Evolutionary conservation across 1,140 invertebrate species (phyloP), one percentile per base, ranked within the genome.

Genomic region (Planococcus citri): DNA sequence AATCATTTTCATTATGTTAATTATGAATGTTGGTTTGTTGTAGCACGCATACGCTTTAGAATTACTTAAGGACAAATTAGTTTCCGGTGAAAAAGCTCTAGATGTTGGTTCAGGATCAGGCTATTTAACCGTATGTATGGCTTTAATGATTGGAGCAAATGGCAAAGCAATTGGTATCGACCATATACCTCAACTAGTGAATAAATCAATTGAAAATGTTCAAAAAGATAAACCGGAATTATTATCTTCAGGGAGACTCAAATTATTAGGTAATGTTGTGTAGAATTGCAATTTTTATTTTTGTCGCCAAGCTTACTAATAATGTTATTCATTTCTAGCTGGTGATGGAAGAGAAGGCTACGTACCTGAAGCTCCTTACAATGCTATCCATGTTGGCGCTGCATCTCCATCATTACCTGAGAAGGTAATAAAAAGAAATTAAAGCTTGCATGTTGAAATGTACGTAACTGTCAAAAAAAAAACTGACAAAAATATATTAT

Each of bases 101-200:
- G 96, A 98, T 83, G 92, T 98, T 72, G 95, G 95, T 20, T 96
- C 92, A 73, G 95, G 95, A 24, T 95, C 90, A 76, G 95, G 95
- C 8, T 97, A 97, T 78, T 83, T 98, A n/a, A 97, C 94, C 58
- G 89, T 91, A 21, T 97, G 94, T 76, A 95, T 97, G 88, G 89
- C 89, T 27, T 78, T 87, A 0, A 91, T 96, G 90, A 82, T 94
- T 69, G 90, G 90, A 41, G 79, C 85, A 68, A 84, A 80, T 72
- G 94, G 94, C 38, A 78, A 83, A 75, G 88, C 84, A 12, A 82
- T 97, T 72, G 95, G 95, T n/a, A 92, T 98, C 73, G 95, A 98
- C 77, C 95, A 97, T 79, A 94, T 97, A 74, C 82, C 87, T 29
- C 87, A 94, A 77, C 81, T 98, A 72, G 87, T 95, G 10, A 79